Evolutionary conservation across 2,888 invertebrate genomes (phyloP).

Genomic region (Hermaeophaga mercurialis): DNA sequence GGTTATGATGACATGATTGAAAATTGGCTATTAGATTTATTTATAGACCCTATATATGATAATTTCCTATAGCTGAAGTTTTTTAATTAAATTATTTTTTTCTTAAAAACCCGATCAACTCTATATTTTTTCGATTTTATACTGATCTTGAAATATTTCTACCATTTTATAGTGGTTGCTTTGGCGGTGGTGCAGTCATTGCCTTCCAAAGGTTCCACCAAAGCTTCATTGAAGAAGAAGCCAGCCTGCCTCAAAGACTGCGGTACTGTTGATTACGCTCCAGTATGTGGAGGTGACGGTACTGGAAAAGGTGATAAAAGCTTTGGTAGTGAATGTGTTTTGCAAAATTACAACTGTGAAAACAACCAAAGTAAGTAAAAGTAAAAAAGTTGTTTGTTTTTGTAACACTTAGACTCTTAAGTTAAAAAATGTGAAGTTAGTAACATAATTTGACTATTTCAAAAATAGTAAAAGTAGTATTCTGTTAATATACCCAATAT

Average conservation of each 20-base stretch:
- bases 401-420: too few relatives aligned
- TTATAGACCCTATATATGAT: too few relatives aligned
- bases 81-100: too few relatives aligned
- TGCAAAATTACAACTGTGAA: slow-evolving; percentile 71
- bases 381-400: too few relatives aligned
- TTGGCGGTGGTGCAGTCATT: slow-evolving; percentile 56
- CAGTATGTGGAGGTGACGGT: slow-evolving; percentile 68
- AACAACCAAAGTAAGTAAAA: slow-evolving; percentile 66
- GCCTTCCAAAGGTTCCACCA: slow-evolving; percentile 68
- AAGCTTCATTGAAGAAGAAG: slow-evolving; percentile 63
- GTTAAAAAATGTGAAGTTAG: too few relatives aligned
- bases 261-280: slow-evolving; percentile 58
- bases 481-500: too few relatives aligned
- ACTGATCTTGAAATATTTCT: background rate
- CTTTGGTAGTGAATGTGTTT: slow-evolving; percentile 68
- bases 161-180: slow-evolving; percentile 47
- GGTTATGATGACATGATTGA: too few relatives aligned
- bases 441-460: too few relatives aligned
- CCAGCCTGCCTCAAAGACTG: slow-evolving; percentile 66
- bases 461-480: too few relatives aligned
- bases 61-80: background rate
- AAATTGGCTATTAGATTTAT: too few relatives aligned
- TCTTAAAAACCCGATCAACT: too few relatives aligned
- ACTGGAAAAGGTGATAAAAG: slow-evolving; percentile 63
- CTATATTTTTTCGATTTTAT: background rate